Percentiles rank a stretch among this genome's conserved stretches.
Evolutionary conservation across 1,140 invertebrate genomes (phyloP).

Genomic region (Atopsyche davidsoni): DNA sequence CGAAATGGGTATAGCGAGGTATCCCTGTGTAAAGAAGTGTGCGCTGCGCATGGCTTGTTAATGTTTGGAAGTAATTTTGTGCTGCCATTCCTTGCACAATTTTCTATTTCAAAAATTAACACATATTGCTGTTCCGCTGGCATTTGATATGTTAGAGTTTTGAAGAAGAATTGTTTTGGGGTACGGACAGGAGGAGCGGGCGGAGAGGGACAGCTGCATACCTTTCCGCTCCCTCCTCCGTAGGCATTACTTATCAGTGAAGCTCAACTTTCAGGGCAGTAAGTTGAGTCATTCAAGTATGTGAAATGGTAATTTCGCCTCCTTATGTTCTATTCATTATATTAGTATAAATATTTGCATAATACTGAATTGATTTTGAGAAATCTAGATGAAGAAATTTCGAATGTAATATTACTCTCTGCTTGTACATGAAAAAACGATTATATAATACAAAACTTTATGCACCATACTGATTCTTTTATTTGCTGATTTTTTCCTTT

Average conservation of each 20-base stretch:
- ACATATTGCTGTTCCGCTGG: constrained; percentile 26
- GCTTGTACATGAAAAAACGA: constrained; percentile 32
- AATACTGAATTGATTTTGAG: constrained; percentile 29
- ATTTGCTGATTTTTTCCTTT: too few relatives aligned
- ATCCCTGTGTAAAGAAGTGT: constrained; percentile 12
- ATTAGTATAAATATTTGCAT: constrained; percentile 31
- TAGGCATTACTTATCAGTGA: neutral
- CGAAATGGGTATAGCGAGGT: too few relatives aligned
- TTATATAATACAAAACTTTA: constrained; percentile 32
- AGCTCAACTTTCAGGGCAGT: constrained; percentile 13
- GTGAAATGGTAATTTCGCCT: constrained; percentile 12
- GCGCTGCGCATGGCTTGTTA: constrained; percentile 22
- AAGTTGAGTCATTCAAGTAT: constrained; percentile 1
- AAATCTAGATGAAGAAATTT: constrained; percentile 30
- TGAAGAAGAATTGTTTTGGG: constrained; percentile 20
- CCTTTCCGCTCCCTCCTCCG: constrained; percentile 4
- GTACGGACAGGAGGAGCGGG: neutral
- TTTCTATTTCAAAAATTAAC: constrained; percentile 22
- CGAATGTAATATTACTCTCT: constrained; percentile 30
- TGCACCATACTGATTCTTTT: constrained; percentile 25
- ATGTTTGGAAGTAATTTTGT: constrained; percentile 19
- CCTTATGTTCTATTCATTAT: constrained; percentile 29
- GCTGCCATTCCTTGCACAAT: constrained; percentile 27
- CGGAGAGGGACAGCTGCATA: constrained; percentile 3
- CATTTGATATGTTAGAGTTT: constrained; percentile 25